A percentile compares a stretch with the other conserved stretches of the same genome.
Evolutionary conservation across 2,113 vertebrate species (phyloP).

Genomic region (Sinocyclocheilus rhinocerous): DNA sequence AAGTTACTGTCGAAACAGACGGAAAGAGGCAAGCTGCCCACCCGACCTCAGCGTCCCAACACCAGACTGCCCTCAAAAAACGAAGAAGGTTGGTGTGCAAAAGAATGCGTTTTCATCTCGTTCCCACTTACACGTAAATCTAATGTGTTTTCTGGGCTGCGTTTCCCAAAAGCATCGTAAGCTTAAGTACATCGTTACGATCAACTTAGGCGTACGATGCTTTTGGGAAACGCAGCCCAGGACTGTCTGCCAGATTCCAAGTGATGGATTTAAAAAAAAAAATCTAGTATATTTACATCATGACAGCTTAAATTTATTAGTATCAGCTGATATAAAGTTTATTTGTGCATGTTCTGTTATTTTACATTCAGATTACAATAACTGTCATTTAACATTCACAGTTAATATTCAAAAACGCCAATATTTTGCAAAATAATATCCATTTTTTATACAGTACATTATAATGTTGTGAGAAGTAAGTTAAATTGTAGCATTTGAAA

Average conservation of each 20-base stretch:
- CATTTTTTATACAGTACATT: neutral
- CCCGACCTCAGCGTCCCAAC: slow-evolving; percentile 79
- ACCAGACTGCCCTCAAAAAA: slow-evolving; percentile 82
- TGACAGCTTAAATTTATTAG: neutral
- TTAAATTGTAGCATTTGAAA: neutral
- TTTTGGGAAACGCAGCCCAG: too few species aligned
- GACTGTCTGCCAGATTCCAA: neutral
- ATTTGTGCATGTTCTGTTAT: neutral
- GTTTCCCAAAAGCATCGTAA: too few species aligned
- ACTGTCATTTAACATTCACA: neutral
- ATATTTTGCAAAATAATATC: neutral
- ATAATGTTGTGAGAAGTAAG: neutral
- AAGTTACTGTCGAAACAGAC: slow-evolving; percentile 94
- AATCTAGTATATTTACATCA: neutral
- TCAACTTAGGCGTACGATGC: too few species aligned
- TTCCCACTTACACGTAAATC: neutral
- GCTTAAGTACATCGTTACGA: too few species aligned
- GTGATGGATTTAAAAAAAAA: neutral
- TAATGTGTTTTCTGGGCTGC: neutral
- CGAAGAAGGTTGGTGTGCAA: slow-evolving; percentile 81
- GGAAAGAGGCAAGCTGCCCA: slow-evolving; percentile 83
- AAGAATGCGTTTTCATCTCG: neutral
- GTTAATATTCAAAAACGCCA: neutral
- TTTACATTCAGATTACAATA: neutral
- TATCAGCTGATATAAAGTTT: neutral